Conservation (phyloP, 2,797 vertebrate species). For the Chelonia mydas region DNA sequence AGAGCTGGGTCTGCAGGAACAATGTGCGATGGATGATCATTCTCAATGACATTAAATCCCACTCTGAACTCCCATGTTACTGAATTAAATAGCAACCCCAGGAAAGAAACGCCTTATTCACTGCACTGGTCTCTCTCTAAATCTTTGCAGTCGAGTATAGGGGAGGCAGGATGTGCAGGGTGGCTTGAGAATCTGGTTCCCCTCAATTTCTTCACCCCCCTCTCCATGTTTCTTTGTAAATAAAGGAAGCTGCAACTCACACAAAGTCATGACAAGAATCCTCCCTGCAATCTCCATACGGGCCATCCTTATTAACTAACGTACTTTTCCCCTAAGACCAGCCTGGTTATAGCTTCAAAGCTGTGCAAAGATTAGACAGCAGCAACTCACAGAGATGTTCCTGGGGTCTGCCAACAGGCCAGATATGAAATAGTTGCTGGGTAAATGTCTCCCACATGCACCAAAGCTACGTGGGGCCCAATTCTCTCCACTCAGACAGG, state of each 20-base stretch:
- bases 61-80: accelerated
- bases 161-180: neutral
- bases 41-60: neutral
- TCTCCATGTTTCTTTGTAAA: neutral
- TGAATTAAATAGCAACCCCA: neutral
- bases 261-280: neutral
- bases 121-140: neutral
- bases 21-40: neutral
- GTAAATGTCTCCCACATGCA: accelerated
- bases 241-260: neutral
- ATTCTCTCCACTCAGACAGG: accelerated
- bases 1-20: constrained; percentile 39
- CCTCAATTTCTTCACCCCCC: neutral
- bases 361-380: accelerated
- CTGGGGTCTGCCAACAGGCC: accelerated
- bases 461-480: accelerated
- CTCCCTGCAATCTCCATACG: neutral
- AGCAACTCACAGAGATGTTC: accelerated
- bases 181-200: accelerated
- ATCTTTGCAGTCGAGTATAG: neutral
- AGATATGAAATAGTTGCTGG: neutral
- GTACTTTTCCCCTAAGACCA: neutral
- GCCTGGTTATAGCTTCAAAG: neutral
- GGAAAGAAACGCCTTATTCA: neutral
- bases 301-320: accelerated